Conservation (phyloP, 2,113 vertebrate species). For the Mohoua ochrocephala region DNA sequence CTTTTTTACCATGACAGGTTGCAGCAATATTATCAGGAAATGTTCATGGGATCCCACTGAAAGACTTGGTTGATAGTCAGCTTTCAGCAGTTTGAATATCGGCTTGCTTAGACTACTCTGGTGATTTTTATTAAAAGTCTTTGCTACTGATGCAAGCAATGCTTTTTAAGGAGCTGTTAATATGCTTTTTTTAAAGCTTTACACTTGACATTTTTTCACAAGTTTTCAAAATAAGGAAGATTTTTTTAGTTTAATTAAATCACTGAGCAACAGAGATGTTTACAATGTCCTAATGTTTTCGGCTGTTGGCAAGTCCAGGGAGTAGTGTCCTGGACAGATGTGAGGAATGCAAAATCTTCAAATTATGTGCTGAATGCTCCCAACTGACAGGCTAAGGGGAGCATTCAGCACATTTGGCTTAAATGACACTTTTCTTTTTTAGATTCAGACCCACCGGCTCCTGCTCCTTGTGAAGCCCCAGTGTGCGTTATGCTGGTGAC, state of each 20-base stretch:
- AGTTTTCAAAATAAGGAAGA: not conserved
- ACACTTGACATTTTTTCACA: not conserved
- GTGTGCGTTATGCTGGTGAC: conserved; percentile 55
- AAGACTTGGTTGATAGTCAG: not conserved
- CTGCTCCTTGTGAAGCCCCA: conserved; percentile 68
- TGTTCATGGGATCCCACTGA: not conserved
- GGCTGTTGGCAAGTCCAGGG: conserved; percentile 1
- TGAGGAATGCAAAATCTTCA: not conserved
- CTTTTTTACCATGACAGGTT: not conserved
- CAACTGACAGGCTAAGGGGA: not conserved
- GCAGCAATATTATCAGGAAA: not conserved
- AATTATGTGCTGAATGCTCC: conserved; percentile 38
- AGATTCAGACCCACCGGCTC: conserved; percentile 66
- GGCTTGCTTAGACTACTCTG: not conserved
- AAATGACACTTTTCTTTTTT: conserved; percentile 64
- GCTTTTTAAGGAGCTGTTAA: not conserved
- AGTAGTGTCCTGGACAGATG: not conserved
- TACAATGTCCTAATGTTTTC: conserved; percentile 61
- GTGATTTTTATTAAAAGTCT: not conserved
- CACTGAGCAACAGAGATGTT: conserved; percentile 22
- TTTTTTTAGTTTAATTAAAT: not conserved
- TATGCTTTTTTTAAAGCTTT: not conserved
- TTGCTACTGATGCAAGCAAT: not conserved
- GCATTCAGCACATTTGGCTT: conserved; percentile 52
- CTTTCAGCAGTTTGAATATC: not conserved